Evolutionary conservation across 1,140 invertebrate species (phyloP).

Genomic region (Globodera ellingtonae): DNA sequence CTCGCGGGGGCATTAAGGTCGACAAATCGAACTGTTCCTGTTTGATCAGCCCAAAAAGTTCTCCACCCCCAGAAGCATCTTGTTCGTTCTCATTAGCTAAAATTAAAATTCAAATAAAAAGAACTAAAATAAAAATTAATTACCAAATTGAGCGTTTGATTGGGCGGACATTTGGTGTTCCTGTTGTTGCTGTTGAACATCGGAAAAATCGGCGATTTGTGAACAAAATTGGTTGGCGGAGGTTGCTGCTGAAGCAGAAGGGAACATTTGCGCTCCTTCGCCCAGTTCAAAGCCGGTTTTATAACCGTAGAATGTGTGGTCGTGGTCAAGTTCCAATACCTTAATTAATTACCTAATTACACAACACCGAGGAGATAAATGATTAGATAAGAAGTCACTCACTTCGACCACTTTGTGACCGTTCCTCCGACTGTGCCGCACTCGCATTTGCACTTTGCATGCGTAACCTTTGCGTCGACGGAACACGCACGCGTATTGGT

Average conservation of each 20-base stretch:
- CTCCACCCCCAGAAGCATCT: neutral
- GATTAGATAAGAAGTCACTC: neutral
- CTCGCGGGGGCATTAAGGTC: neutral
- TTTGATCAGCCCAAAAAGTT: neutral
- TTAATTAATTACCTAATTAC: neutral
- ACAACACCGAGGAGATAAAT: no score
- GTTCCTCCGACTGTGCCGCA: constrained; percentile 24
- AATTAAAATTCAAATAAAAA: no score
- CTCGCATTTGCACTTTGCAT: constrained; percentile 26
- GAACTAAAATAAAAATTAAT: neutral
- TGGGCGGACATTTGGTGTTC: neutral
- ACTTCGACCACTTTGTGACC: constrained; percentile 26
- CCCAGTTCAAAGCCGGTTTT: neutral
- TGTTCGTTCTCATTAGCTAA: neutral
- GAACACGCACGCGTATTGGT: constrained; percentile 23
- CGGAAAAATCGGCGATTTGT: neutral
- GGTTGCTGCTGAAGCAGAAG: no score
- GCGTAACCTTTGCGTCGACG: constrained; percentile 17
- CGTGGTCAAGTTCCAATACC: constrained; percentile 14
- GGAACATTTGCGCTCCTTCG: neutral
- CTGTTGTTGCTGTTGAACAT: neutral
- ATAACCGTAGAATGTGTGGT: constrained; percentile 20
- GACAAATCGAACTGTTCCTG: neutral
- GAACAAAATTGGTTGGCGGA: neutral
- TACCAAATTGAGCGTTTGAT: neutral